phyloP scores from a whole-genome alignment of 1,140 invertebrate genomes.

The Aphidius gifuensis region DNA sequence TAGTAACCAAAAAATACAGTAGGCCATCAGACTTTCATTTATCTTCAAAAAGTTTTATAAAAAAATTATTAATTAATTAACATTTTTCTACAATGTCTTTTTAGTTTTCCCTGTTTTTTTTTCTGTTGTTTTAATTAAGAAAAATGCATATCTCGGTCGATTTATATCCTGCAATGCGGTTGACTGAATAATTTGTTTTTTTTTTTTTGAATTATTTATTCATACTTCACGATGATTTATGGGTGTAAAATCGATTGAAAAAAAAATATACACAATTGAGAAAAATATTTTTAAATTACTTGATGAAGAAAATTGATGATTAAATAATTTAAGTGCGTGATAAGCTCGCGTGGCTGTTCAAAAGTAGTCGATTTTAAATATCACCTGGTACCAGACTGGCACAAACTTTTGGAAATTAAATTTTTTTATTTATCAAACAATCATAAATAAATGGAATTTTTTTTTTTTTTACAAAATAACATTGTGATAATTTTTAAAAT shows the following conservation, averaged over 20 bases:
- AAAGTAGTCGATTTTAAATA: slow-evolving; percentile 23
- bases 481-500: background rate
- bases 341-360: slow-evolving; percentile 27
- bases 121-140: background rate
- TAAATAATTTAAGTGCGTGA: slow-evolving; percentile 28
- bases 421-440: too few relatives aligned
- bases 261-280: background rate
- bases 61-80: too few relatives aligned
- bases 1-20: too few relatives aligned
- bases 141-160: background rate
- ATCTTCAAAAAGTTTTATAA: too few relatives aligned
- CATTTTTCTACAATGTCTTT: too few relatives aligned
- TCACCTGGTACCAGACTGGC: slow-evolving; percentile 33
- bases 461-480: background rate
- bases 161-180: slow-evolving; percentile 2
- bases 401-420: background rate
- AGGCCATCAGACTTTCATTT: too few relatives aligned
- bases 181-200: background rate
- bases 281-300: background rate
- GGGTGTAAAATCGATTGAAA: background rate
- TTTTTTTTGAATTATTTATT: background rate
- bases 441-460: background rate
- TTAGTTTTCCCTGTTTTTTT: too few relatives aligned
- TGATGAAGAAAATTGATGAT: background rate
- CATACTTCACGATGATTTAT: too few relatives aligned